Percentiles rank a stretch among this genome's conserved stretches.
Conservation (phyloP, 2,888 invertebrate species). For the Actias luna region DNA sequence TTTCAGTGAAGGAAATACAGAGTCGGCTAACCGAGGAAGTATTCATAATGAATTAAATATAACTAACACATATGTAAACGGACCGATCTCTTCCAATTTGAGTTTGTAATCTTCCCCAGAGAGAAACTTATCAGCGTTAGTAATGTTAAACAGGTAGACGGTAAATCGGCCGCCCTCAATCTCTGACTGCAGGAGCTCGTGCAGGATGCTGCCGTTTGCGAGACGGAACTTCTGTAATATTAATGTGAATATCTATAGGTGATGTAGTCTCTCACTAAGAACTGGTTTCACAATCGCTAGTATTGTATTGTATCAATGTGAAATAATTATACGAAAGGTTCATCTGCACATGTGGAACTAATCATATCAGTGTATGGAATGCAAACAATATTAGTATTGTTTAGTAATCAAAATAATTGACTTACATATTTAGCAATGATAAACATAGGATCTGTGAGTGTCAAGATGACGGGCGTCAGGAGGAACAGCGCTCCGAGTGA, state of each 20-base stretch:
- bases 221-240: constrained; percentile 60
- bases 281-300: no score
- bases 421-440: constrained; percentile 37
- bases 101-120: constrained; percentile 84
- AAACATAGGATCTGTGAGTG: constrained; percentile 21
- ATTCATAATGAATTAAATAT: not conserved
- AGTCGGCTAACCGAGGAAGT: no score
- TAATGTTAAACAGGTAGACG: constrained; percentile 89
- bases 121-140: constrained; percentile 86
- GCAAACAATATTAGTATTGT: no score
- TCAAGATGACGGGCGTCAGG: constrained; percentile 18
- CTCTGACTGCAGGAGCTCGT: constrained; percentile 80
- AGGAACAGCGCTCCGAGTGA: constrained; percentile 17
- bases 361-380: no score
- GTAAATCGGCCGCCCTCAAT: constrained; percentile 80
- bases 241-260: not conserved
- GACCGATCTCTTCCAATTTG: constrained; percentile 87
- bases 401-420: constrained; percentile 18
- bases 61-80: constrained; percentile 90
- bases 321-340: not conserved
- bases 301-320: no score
- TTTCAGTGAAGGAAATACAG: no score
- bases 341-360: not conserved
- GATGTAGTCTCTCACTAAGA: not conserved
- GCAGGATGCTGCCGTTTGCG: constrained; percentile 81